Evolutionary conservation across 2,888 invertebrate genomes (phyloP), one percentile per base, ranked within the genome.

Genomic region (Lycocerus yunnanus): DNA sequence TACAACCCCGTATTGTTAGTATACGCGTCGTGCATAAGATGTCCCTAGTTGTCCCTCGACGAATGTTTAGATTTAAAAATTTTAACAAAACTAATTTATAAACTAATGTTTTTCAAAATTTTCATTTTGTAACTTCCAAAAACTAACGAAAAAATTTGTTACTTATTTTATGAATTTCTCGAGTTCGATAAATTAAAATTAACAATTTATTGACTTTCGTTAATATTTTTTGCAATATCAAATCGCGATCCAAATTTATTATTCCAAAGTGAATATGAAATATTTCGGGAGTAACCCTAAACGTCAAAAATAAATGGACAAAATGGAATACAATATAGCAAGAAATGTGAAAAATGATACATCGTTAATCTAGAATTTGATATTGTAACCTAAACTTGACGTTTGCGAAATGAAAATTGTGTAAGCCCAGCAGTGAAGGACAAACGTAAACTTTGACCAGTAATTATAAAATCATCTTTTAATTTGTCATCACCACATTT

Each of bases 401-500:
- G 79, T 76, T 73, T 75, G 79, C 76, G 10, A 89, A 84, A 86
- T 84, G 14, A 87, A 88, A 43, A 43, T 43, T 43, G 43, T 43
- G 5, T n/a, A n/a, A 43, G 5, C 43, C 43, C 43, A 43, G 43
- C 43, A 66, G 9, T 43, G 8, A 21, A 80, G 80, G 61, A 77
- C 83, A 27, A 27, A 27, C 27, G 13, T n/a, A n/a, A n/a, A n/a
- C n/a, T 21, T 21, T 21, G 9, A 9, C 9, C 21, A 0, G 9
- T 21, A 21, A 21, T 21, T 8, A 21, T 9, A 21, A 21, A 21
- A 21, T n/a, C n/a, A n/a, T n/a, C n/a, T n/a, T n/a, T n/a, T n/a
- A n/a, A n/a, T n/a, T n/a, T n/a, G n/a, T n/a, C n/a, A n/a, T n/a
- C n/a, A n/a, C n/a, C n/a, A n/a, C n/a, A n/a, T n/a, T n/a, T n/a